These are phyloP conservation scores for Copsychus sechellarum DNA, from an alignment of 2,113 vertebrate genomes.

Conservation along the genomic window DNA sequence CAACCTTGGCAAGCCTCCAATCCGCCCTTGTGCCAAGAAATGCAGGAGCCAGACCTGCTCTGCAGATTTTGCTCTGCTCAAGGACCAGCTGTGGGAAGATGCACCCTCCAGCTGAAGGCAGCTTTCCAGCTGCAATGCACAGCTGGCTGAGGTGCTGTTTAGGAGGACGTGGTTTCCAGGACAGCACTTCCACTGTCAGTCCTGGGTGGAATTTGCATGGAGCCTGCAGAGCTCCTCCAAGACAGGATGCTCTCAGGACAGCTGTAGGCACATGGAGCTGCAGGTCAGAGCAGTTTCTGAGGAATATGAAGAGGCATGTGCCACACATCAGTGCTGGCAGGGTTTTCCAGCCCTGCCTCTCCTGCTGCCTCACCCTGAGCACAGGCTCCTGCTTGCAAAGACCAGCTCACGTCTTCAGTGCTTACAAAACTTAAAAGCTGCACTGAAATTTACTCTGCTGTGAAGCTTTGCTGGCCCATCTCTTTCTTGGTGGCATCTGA, in stretches of 20 bases:
- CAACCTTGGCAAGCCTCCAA: background rate
- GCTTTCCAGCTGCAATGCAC: background rate
- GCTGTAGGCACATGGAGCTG: background rate
- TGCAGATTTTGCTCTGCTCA: background rate
- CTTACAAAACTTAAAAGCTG: background rate
- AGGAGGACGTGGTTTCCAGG: background rate
- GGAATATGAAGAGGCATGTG: background rate
- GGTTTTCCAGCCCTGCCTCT: background rate
- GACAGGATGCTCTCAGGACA: background rate
- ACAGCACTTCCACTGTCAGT: background rate
- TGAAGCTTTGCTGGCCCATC: background rate
- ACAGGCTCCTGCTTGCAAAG: background rate
- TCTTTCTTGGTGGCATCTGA: background rate
- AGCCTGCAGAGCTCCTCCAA: background rate
- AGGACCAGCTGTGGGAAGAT: background rate
- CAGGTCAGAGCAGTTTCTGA: background rate
- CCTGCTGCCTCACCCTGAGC: background rate
- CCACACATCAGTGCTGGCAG: background rate
- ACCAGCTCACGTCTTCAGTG: background rate
- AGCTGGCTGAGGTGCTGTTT: background rate
- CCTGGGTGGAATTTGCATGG: background rate
- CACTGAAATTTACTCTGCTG: background rate
- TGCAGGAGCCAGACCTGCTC: background rate
- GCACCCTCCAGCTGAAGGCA: background rate
- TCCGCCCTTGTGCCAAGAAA: background rate